Percentiles rank a stretch among this genome's conserved stretches.
These are phyloP conservation scores for Dipodomys stephensi DNA, from an alignment of 2,113 vertebrate genomes.

Conservation along the genomic window DNA sequence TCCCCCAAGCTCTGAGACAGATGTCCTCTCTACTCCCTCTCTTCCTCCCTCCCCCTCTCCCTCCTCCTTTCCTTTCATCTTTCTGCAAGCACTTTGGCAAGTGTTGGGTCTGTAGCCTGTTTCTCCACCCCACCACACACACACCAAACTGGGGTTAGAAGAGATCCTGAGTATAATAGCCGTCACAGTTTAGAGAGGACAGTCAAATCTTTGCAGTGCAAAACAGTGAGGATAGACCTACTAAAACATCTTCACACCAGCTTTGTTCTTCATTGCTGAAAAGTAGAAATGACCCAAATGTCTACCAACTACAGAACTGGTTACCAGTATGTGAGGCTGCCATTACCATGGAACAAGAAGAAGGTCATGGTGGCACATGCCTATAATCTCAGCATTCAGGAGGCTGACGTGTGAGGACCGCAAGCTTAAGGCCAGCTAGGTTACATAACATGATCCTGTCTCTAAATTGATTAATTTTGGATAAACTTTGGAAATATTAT, in stretches of 20 bases:
- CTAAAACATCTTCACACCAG: neutral
- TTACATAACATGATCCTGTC: neutral
- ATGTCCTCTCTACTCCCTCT: rapidly evolving
- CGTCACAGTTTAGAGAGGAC: neutral
- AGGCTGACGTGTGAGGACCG: neutral
- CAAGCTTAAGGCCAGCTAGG: neutral
- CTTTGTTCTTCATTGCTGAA: neutral
- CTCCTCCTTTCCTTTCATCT: neutral
- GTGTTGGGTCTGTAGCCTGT: neutral
- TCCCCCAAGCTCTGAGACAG: too few relatives aligned
- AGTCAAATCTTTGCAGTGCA: neutral
- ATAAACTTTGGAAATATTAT: neutral
- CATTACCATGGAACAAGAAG: neutral
- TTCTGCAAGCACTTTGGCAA: neutral
- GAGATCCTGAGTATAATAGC: neutral
- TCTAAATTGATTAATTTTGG: neutral
- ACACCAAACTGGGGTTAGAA: neutral
- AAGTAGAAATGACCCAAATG: neutral
- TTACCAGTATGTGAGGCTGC: neutral
- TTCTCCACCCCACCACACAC: neutral
- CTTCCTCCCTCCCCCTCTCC: neutral
- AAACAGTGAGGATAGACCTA: neutral
- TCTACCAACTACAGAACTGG: neutral
- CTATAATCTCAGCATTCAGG: neutral
- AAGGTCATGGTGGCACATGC: neutral